A percentile compares a stretch with the other conserved stretches of the same genome.
These are phyloP conservation scores for Corythaixoides concolor DNA, from an alignment of 2,113 vertebrate genomes.

Conservation along the genomic window DNA sequence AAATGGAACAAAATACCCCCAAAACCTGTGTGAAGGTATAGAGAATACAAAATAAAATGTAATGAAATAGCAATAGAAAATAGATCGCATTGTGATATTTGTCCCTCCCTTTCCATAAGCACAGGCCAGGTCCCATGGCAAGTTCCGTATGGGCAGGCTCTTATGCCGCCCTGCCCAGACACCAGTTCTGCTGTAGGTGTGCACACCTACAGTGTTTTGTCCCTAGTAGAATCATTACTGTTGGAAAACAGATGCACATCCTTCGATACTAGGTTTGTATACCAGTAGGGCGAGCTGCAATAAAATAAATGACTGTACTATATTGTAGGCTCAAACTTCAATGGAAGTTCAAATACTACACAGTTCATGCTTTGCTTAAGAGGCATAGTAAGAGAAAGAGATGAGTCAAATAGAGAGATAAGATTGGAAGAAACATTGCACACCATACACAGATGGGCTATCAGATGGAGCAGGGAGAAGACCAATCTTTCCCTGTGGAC, in stretches of 20 bases:
- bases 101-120: neutral
- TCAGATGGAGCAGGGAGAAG: neutral
- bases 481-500: neutral
- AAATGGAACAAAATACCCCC: neutral
- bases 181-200: neutral
- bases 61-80: neutral
- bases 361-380: neutral
- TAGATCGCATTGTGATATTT: neutral
- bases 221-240: neutral
- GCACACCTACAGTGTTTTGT: neutral
- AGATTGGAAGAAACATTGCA: neutral
- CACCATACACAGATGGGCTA: neutral
- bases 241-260: neutral
- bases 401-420: neutral
- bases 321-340: neutral
- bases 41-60: neutral
- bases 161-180: neutral
- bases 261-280: neutral
- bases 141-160: neutral
- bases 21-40: neutral
- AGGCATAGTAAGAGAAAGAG: neutral
- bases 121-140: neutral
- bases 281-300: constrained; percentile 31
- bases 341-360: neutral
- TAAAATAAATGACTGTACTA: neutral